These are phyloP conservation scores for Acanthurus lineatus DNA, from an alignment of 2,797 vertebrate genomes.

Conservation along the genomic window DNA sequence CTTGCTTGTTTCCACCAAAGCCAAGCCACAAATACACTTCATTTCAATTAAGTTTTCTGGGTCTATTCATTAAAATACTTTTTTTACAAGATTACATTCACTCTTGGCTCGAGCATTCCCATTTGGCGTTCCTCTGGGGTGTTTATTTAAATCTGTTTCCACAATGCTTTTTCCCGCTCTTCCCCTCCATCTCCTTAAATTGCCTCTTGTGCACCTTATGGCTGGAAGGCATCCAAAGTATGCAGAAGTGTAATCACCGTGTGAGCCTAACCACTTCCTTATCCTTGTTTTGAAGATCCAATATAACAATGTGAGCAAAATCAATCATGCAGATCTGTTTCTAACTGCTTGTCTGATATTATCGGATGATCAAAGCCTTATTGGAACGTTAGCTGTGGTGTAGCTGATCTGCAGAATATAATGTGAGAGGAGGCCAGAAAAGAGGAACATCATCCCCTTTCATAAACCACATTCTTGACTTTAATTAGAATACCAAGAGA, in stretches of 20 bases:
- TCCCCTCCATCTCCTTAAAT: constrained; percentile 64
- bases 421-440: constrained; percentile 2
- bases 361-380: constrained; percentile 46
- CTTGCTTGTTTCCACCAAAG: constrained; percentile 44
- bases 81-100: constrained; percentile 47
- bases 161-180: constrained; percentile 58
- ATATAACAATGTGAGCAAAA: constrained; percentile 71
- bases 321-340: constrained; percentile 69
- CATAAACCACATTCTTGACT: constrained; percentile 37
- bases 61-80: constrained; percentile 56
- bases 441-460: constrained; percentile 27
- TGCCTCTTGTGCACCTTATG: constrained; percentile 73
- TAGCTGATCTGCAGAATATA: constrained; percentile 34
- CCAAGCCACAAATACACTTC: constrained; percentile 53
- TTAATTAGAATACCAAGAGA: constrained; percentile 38
- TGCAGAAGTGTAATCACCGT: constrained; percentile 72
- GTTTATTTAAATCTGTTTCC: constrained; percentile 72
- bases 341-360: constrained; percentile 42
- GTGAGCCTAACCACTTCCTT: constrained; percentile 73
- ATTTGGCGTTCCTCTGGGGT: constrained; percentile 54
- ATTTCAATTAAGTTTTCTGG: constrained; percentile 45
- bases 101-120: constrained; percentile 43
- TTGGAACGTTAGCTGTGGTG: constrained; percentile 33
- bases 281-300: constrained; percentile 69
- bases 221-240: constrained; percentile 77